Evolutionary conservation across 30 jellyfish, hydroid and myxozoan species (phyloP).

Genomic region (Nemopilema nomurai): DNA sequence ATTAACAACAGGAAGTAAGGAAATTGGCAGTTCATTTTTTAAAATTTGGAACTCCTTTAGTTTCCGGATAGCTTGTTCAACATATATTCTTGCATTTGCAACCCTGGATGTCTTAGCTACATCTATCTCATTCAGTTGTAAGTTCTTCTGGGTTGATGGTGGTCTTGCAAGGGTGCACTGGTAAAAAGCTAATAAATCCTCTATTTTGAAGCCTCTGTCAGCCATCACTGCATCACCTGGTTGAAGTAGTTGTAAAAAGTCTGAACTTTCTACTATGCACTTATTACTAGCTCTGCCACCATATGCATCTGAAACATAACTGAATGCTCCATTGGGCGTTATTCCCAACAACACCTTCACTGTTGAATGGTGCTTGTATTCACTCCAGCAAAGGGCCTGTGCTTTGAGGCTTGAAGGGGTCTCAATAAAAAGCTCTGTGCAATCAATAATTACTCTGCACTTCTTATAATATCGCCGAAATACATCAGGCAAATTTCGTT

Average conservation of each 20-base stretch:
- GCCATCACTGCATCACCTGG: slow-evolving; percentile 59
- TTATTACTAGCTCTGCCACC: slow-evolving; percentile 54
- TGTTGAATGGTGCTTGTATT: slow-evolving; percentile 33
- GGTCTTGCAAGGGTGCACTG: slow-evolving; percentile 46
- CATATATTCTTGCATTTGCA: slow-evolving; percentile 51
- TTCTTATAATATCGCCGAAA: slow-evolving; percentile 33
- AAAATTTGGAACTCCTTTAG: slow-evolving; percentile 19
- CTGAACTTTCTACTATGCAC: slow-evolving; percentile 26
- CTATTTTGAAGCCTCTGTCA: slow-evolving; percentile 44
- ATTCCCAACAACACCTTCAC: slow-evolving; percentile 31
- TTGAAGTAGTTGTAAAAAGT: slow-evolving; percentile 27
- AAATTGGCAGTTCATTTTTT: slow-evolving; percentile 23
- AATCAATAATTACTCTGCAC: slow-evolving; percentile 33
- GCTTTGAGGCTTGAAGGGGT: slow-evolving; percentile 34
- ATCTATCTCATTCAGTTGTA: slow-evolving; percentile 14
- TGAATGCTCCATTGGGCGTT: slow-evolving; percentile 53
- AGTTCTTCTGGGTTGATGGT: slow-evolving; percentile 8
- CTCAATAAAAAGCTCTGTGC: slow-evolving; percentile 31
- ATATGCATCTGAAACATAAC: slow-evolving; percentile 32
- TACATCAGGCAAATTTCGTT: slow-evolving; percentile 6
- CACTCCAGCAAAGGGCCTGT: slow-evolving; percentile 32
- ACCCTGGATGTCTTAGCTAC: slow-evolving; percentile 29
- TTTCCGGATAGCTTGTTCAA: slow-evolving; percentile 35
- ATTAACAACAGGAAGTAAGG: slow-evolving; percentile 5
- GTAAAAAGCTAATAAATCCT: slow-evolving; percentile 19